Percentiles rank a stretch among this genome's conserved stretches.
Evolutionary conservation across 2,888 invertebrate genomes (phyloP).

Genomic region (Eupithecia centaureata): DNA sequence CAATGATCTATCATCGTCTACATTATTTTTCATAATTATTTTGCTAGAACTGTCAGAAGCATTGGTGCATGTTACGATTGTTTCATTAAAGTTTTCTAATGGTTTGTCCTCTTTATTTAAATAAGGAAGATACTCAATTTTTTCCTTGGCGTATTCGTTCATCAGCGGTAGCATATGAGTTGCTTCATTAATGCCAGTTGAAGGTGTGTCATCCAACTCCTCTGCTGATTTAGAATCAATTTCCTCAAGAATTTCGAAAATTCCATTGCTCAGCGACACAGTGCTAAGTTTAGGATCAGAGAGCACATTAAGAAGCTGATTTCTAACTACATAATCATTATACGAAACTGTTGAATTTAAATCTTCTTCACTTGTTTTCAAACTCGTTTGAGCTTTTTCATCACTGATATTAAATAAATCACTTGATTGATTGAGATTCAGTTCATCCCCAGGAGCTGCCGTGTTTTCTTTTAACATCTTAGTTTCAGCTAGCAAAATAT

Average conservation of each 20-base stretch:
- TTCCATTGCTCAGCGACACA: not conserved
- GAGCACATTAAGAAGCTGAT: conserved; percentile 1
- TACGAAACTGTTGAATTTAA: not conserved
- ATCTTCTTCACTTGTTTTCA: not conserved
- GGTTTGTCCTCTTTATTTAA: not conserved
- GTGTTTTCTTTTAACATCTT: not conserved
- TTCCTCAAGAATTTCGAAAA: conserved; percentile 9
- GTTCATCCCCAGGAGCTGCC: not conserved
- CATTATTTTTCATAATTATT: not conserved
- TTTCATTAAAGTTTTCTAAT: not conserved
- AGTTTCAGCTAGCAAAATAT: not conserved
- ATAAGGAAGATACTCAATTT: too few relatives aligned
- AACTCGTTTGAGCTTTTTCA: not conserved
- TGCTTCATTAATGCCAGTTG: not conserved
- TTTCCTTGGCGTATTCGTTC: not conserved
- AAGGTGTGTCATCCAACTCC: not conserved
- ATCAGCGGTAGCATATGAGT: not conserved
- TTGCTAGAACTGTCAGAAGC: not conserved
- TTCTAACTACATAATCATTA: conserved; percentile 1
- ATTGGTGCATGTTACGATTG: not conserved
- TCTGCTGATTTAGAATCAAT: conserved; percentile 1
- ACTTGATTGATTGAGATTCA: not conserved
- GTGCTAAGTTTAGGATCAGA: conserved; percentile 9
- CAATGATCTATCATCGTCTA: not conserved
- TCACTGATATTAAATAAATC: not conserved